phyloP scores from a whole-genome alignment of 2,797 vertebrate genomes.

The Tamandua tetradactyla region DNA sequence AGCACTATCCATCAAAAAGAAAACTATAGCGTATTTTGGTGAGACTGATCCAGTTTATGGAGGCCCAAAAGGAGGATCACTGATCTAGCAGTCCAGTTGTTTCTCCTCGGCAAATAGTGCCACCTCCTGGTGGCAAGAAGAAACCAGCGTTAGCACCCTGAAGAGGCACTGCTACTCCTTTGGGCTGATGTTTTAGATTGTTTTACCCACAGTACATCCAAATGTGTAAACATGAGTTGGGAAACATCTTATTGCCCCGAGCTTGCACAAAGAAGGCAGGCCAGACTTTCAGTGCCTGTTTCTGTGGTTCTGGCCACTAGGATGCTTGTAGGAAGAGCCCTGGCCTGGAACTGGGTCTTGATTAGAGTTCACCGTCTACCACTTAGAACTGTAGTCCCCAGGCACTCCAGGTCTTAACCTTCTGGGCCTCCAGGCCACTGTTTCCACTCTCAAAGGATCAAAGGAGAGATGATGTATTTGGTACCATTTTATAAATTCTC shows the following conservation, averaged over 20 bases:
- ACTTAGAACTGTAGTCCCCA: not conserved
- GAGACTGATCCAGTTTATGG: not conserved
- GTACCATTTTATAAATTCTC: not conserved
- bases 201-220: not conserved
- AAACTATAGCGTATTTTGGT: not conserved
- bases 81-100: not conserved
- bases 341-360: not conserved
- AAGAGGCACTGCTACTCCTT: not conserved
- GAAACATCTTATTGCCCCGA: not conserved
- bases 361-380: not conserved
- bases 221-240: not conserved
- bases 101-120: constrained; percentile 56
- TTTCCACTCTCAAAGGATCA: not conserved
- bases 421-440: not conserved
- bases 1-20: not conserved
- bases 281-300: not conserved
- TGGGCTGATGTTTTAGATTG: not conserved
- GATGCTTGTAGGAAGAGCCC: not conserved
- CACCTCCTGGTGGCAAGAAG: constrained; percentile 67
- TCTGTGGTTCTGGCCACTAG: not conserved
- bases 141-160: not conserved
- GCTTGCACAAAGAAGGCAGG: not conserved
- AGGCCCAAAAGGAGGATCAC: not conserved
- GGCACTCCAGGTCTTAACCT: no score
- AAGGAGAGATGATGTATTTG: not conserved